Conservation (phyloP, 2,888 invertebrate genomes). For the Agriopis leucophaearia region DNA sequence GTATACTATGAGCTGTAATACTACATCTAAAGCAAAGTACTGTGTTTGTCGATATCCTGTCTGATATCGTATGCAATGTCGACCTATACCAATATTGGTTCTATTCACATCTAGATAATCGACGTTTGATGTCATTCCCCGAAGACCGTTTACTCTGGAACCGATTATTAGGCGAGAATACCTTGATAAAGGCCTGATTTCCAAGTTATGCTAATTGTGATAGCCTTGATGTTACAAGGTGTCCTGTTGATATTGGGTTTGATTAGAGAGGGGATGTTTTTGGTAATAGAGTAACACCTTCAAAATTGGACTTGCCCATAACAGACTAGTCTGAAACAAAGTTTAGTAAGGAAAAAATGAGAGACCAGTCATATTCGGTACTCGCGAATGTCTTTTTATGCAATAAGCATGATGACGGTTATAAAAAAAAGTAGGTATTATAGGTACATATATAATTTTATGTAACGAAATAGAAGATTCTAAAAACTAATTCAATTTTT, state of each 20-base stretch:
- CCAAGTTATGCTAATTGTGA: constrained; percentile 44
- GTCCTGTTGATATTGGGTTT: neutral
- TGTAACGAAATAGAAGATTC: no score
- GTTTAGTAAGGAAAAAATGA: no score
- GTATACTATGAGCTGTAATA: neutral
- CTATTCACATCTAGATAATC: constrained; percentile 55
- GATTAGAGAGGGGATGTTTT: neutral
- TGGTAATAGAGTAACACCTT: neutral
- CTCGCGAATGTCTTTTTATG: no score
- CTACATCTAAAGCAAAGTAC: neutral
- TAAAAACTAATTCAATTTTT: no score
- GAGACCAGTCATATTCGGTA: no score
- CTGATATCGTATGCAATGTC: constrained; percentile 22
- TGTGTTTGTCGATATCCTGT: neutral
- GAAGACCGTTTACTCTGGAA: constrained; percentile 48
- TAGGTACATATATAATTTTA: no score
- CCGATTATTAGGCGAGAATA: constrained; percentile 50
- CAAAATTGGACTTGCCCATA: no score
- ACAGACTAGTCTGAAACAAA: no score
- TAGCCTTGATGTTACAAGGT: constrained; percentile 23
- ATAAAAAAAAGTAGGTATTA: no score
- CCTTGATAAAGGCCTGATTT: constrained; percentile 36
- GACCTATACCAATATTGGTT: constrained; percentile 55
- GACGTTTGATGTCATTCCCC: constrained; percentile 56
- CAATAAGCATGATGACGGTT: no score